Evolutionary conservation across 2,113 vertebrate genomes (phyloP), one percentile per base, ranked within the genome.

Genomic region (Caracal caracal): DNA sequence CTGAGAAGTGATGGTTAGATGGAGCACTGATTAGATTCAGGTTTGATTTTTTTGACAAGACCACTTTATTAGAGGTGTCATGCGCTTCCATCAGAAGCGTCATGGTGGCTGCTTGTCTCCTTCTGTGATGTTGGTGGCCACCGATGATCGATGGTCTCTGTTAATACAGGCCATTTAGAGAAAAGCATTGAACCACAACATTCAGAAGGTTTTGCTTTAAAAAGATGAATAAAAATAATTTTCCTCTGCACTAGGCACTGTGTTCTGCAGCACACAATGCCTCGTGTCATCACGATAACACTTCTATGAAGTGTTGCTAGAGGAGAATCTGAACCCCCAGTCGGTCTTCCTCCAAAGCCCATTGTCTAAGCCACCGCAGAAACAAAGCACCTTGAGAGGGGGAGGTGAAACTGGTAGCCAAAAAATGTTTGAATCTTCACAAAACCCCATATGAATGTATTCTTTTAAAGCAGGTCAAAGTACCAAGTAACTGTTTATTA

Each of bases 151-250:
- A 51, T 59, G 49, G 30, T 22, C 51, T 95, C 86, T 76, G 56
- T 53, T 80, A 75, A 37, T 35, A 63, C 3, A 73, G 35, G 37
- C 63, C 43, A 28, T 80, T 56, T 47, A 75, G 10, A 75, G 80
- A 76, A 95, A 96, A 82, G 49, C 56, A 73, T 11, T 93, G 83
- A 93, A 84, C 66, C 75, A 76, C 93, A 96, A 73, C 35, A 61
- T 19, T 90, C 28, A 35, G 28, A 71, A 90, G 22, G 4, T 35
- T 94, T 80, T 92, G n/a, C 6, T 47, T 92, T 59, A 8, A 92
- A 16, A 33, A 53, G 85, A 65, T 17, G 11, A 94, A 59, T 10
- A 30, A n/a, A 53, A 84, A 75, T n/a, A 68, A 22, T 79, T 96
- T 43, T 53, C 40, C 24, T 86, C 37, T 68, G 12, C 73, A 43